Base-by-base conservation (phyloP, 2,888 invertebrate species). In the Callimorpha dominula region DNA sequence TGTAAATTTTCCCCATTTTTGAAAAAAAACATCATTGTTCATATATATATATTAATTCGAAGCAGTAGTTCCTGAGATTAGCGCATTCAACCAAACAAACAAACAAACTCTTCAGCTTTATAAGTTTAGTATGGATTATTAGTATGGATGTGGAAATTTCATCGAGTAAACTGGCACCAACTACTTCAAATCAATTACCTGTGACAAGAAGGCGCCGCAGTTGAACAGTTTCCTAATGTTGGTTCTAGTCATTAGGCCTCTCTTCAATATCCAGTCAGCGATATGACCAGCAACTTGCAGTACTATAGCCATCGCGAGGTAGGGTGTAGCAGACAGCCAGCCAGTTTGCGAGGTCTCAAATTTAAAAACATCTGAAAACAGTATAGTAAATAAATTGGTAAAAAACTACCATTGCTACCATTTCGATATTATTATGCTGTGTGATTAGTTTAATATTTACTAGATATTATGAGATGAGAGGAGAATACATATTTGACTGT, bases 241-340 rank as follows among this genome's bases (percentile, higher is more conserved):
- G 0, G 98, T 98, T 0, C 98, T 97, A 0, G 97, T 97, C 81
- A 98, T 88, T 65, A 96, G 92, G 42, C 96, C 96, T 76, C 96
- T 96, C 8, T 96, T 93, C 79, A 97, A 96, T 73, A 98, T 91
- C 96, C 97, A 97, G 94, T 99, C 99, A 0, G 99, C 98, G 40
- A 98, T 86, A 78, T 98, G 97, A 0, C 99, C 99, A 0, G 98
- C 97, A 78, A 97, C 93, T 85, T 97, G 98, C 11, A 99, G 95
- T 40, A 97, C 96, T 50, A 98, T 95, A 0, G 98, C 98, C 98
- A 99, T 99, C 0, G 97, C 97, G 31, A 99, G 91, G 89, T 99
- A 99, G 0, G 99, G 99, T 64, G 99, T 94, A 0, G 98, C 98
- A 0, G 99, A 97, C 70, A 98, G 90, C 87, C 97, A 97, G 5